Percentiles rank a stretch among this genome's conserved stretches.
Conservation (phyloP, 2,113 vertebrate species). For the Circaetus cinerascens region DNA sequence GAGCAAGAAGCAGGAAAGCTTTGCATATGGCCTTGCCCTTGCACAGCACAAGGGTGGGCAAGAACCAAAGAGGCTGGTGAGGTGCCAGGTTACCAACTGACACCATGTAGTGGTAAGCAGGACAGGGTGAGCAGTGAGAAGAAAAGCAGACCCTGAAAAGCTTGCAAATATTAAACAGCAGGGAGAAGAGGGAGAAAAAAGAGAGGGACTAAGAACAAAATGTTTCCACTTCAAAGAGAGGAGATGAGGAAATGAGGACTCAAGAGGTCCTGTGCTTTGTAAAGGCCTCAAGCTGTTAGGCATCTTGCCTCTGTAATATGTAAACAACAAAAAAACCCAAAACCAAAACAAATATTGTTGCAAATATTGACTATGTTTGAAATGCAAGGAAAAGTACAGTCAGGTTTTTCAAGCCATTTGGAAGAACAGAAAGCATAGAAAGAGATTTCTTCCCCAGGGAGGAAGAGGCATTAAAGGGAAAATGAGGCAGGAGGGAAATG, state of each 20-base stretch:
- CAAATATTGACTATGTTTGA: background rate
- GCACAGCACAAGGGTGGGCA: background rate
- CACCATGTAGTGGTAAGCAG: background rate
- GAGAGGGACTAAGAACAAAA: background rate
- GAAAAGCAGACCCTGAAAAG: background rate
- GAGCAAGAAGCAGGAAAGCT: background rate
- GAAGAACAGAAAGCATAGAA: background rate
- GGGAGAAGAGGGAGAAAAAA: background rate
- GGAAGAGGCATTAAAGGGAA: background rate
- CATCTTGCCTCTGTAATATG: background rate
- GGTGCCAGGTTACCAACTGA: background rate
- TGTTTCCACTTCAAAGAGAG: background rate
- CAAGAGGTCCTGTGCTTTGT: background rate
- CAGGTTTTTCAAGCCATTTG: background rate
- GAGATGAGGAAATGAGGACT: background rate
- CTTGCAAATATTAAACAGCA: background rate
- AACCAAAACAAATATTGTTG: background rate
- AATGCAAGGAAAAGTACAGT: background rate
- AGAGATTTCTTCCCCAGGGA: background rate
- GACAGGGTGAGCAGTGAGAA: background rate
- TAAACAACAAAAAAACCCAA: background rate
- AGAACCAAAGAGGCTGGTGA: background rate
- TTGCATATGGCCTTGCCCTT: background rate
- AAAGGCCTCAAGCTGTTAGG: background rate
- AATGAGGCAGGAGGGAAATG: background rate